Percentiles rank a stretch among this genome's conserved stretches.
These are phyloP conservation scores for Drosophila colorata DNA, from an alignment of 2,888 invertebrate species.

Conservation along the genomic window DNA sequence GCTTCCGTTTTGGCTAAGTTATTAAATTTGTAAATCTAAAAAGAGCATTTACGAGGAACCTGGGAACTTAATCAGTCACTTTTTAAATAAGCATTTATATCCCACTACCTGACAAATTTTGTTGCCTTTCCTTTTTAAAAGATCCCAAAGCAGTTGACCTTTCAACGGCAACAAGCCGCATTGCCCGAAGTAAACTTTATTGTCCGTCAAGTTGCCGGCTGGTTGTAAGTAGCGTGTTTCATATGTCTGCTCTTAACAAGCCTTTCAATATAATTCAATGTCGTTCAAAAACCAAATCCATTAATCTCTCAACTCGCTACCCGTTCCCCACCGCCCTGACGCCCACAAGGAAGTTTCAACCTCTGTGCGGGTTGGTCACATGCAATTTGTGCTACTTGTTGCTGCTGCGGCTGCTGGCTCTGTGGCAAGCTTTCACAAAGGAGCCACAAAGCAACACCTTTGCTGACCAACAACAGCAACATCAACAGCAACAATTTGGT, in stretches of 20 bases:
- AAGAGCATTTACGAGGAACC: neutral
- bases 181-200: constrained; percentile 27
- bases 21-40: neutral
- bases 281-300: constrained; percentile 46
- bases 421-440: constrained; percentile 53
- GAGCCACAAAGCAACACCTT: constrained; percentile 63
- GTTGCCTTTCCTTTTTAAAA: constrained; percentile 3
- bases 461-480: constrained; percentile 41
- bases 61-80: constrained; percentile 3
- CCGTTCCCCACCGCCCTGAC: neutral
- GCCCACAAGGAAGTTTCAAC: constrained; percentile 18
- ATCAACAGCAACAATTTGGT: constrained; percentile 31
- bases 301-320: constrained; percentile 56
- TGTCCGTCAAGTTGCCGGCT: constrained; percentile 12
- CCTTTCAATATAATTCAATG: constrained; percentile 68
- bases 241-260: constrained; percentile 63
- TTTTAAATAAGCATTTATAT: neutral
- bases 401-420: constrained; percentile 32
- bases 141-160: constrained; percentile 14
- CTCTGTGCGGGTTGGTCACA: constrained; percentile 40
- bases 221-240: constrained; percentile 43
- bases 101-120: neutral
- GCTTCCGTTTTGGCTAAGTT: too few relatives aligned
- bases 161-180: constrained; percentile 10
- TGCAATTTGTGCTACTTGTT: constrained; percentile 80